Evolutionary conservation across 2,888 invertebrate genomes (phyloP), one percentile per base, ranked within the genome.

Genomic region (Cryptophagus acutangulus): DNA sequence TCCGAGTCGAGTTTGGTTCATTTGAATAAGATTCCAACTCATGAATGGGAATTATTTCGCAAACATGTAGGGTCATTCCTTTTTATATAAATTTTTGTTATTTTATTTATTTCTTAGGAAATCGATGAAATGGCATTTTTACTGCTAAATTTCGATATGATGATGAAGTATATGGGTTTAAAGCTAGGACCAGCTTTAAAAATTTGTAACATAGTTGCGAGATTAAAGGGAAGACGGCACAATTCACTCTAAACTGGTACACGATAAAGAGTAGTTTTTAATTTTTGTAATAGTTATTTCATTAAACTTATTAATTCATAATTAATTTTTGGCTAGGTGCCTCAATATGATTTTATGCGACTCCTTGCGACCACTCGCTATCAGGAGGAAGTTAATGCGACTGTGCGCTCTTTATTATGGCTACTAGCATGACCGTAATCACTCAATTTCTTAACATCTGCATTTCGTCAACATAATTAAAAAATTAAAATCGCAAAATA

Each of bases 111-210:
- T 57, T 66, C 70, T 13, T 66, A 96, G 94, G 96, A 96, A 78
- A 97, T 97, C 54, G 96, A 97, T 69, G 96, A 96, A 1, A 94
- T 95, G 72, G 96, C 96, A 8, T 75, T 97, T 57, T 72, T 96
- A 49, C 76, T 97, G 45, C 75, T 96, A 48, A 95, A 91, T 67
- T 92, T 92, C 1, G 96, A 96, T 62, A 94, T 94, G 90, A 93
- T 97, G 93, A 95, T 97, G 93, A 93, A 92, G 63, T 96, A 96
- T 66, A 94, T 97, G 95, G 92, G 91, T 36, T 74, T 97, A 35
- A 96, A 95, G 68, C 75, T 97, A 30, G 97, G 97, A 17, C 96
- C 96, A 39, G 95, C 96, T 43, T 76, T 97, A 61, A 97, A 97
- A 74, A 91, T 97, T 59, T 91, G 91, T 73, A 91, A 95, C 76